These are phyloP conservation scores for Oenanthe melanoleuca DNA, from an alignment of 2,113 vertebrate species.

Conservation along the genomic window DNA sequence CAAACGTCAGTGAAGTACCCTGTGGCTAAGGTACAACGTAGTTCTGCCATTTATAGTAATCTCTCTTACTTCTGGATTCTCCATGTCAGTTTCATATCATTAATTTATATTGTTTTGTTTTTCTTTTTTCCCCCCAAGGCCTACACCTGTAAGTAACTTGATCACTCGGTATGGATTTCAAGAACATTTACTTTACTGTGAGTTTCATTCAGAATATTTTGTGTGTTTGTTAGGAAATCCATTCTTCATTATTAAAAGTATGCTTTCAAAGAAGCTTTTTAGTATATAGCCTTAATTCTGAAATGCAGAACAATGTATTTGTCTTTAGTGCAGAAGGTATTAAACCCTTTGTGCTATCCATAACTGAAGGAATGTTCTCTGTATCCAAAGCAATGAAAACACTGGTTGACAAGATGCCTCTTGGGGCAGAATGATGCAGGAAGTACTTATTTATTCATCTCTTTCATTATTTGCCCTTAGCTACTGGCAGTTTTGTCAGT, in stretches of 20 bases:
- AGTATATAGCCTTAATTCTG: background rate
- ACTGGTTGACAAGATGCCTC: background rate
- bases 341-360: background rate
- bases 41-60: background rate
- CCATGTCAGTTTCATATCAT: background rate
- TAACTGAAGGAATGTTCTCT: background rate
- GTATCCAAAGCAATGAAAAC: background rate
- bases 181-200: constrained; percentile 95
- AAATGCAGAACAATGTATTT: background rate
- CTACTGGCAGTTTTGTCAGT: background rate
- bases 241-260: background rate
- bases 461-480: background rate
- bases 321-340: background rate
- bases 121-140: constrained; percentile 75
- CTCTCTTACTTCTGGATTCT: background rate
- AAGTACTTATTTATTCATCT: background rate
- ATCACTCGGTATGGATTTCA: constrained; percentile 91
- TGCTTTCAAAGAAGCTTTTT: background rate
- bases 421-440: background rate
- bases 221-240: background rate
- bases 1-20: background rate
- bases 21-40: background rate
- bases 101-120: background rate
- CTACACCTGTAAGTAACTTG: constrained; percentile 88
- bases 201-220: constrained; percentile 72